A percentile compares a stretch with the other conserved stretches of the same genome.
Evolutionary conservation across 2,797 vertebrate genomes (phyloP).

Genomic region (Ctenopoma multispine): DNA sequence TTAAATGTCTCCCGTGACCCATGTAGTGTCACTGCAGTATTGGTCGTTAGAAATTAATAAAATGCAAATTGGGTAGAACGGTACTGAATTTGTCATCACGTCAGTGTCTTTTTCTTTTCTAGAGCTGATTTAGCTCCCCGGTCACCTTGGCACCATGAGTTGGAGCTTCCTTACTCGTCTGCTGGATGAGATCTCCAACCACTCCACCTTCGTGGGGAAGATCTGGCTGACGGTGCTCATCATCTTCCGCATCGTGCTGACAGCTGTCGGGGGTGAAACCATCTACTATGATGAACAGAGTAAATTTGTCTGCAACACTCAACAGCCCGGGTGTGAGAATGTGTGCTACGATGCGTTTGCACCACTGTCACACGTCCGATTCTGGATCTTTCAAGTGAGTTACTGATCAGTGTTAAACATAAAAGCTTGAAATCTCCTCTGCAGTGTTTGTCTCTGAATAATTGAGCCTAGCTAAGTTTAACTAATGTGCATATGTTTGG

Average conservation of each 20-base stretch:
- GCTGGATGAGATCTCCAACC: constrained; percentile 93
- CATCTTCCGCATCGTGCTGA: constrained; percentile 92
- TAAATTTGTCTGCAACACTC: constrained; percentile 92
- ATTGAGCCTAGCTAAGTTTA: not conserved
- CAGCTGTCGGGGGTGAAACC: constrained; percentile 90
- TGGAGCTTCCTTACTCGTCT: constrained; percentile 93
- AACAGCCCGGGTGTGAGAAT: constrained; percentile 92
- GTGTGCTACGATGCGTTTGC: constrained; percentile 92
- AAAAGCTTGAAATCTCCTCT: no score
- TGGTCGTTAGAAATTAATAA: no score
- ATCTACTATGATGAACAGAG: constrained; percentile 95
- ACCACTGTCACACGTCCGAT: constrained; percentile 90
- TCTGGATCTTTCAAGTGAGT: constrained; percentile 92
- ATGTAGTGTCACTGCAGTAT: no score
- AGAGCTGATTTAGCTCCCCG: constrained; percentile 62
- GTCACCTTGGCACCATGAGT: constrained; percentile 85
- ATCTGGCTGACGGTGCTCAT: constrained; percentile 92
- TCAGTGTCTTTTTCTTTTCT: not conserved
- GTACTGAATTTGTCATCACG: not conserved
- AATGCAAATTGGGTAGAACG: no score
- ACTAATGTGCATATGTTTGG: not conserved
- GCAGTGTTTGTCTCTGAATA: not conserved
- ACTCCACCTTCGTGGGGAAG: constrained; percentile 94
- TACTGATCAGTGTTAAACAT: rapidly evolving
- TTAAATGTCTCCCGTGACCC: no score